A percentile compares a stretch with the other conserved stretches of the same genome.
phyloP scores from a whole-genome alignment of 2,113 vertebrate species.

The Limnothrissa miodon region DNA sequence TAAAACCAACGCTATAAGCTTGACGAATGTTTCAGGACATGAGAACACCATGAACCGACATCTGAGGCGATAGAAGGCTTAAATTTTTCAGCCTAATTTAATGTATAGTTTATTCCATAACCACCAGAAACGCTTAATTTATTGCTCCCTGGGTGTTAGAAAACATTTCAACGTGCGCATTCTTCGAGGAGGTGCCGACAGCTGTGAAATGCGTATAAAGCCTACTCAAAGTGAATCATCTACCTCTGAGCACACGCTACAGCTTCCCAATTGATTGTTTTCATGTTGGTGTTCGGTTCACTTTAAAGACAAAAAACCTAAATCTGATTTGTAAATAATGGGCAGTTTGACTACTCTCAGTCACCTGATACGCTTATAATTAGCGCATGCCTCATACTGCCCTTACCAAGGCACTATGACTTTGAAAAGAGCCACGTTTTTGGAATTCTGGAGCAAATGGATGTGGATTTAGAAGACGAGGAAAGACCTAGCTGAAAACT shows the following conservation, averaged over 20 bases:
- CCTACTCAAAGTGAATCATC: conserved; percentile 11
- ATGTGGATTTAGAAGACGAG: neutral
- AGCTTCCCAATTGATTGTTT: conserved; percentile 39
- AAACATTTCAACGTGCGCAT: conserved; percentile 1
- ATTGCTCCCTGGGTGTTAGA: neutral
- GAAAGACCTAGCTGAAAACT: neutral
- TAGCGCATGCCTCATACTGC: conserved; percentile 29
- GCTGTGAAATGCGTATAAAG: conserved; percentile 6
- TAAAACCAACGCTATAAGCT: conserved; percentile 41
- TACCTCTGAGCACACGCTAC: neutral
- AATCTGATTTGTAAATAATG: conserved; percentile 73
- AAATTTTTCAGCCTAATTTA: neutral
- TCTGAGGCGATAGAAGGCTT: neutral
- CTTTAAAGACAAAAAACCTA: conserved; percentile 51
- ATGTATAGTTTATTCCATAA: neutral
- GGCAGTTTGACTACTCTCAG: conserved; percentile 62
- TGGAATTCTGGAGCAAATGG: neutral
- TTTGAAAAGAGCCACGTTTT: neutral
- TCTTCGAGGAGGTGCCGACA: neutral
- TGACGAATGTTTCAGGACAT: conserved; percentile 47
- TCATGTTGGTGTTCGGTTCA: conserved; percentile 38
- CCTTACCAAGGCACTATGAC: neutral
- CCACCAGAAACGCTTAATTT: neutral
- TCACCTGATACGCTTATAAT: conserved; percentile 66
- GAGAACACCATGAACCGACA: conserved; percentile 2